These are phyloP conservation scores for Platyscapa corneri DNA, from an alignment of 1,140 invertebrate genomes.

Conservation along the genomic window DNA sequence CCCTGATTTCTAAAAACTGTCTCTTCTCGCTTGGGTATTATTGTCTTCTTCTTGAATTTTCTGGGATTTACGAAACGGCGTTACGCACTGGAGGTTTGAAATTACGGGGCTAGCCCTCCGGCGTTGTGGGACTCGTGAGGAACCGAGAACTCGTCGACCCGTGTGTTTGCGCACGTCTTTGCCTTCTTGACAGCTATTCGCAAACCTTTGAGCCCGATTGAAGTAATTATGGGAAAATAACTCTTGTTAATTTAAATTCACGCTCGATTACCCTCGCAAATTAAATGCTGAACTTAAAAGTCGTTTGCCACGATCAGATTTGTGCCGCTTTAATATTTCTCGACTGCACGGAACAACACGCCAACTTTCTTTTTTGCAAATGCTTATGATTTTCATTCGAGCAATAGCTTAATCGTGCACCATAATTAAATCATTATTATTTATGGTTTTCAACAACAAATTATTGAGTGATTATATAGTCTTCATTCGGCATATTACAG, in stretches of 20 bases:
- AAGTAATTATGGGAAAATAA: conserved; percentile 16
- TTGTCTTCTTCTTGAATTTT: no score
- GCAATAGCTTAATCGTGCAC: not conserved
- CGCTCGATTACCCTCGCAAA: not conserved
- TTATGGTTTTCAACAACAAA: not conserved
- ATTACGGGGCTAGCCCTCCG: not conserved
- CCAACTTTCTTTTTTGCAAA: no score
- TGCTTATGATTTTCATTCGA: not conserved
- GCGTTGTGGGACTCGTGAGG: no score
- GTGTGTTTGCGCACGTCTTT: not conserved
- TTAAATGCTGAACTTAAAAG: not conserved
- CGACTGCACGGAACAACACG: no score
- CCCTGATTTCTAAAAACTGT: no score
- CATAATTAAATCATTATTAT: not conserved
- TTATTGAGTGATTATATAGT: not conserved
- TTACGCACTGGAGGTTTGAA: not conserved
- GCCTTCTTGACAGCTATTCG: not conserved
- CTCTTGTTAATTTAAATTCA: conserved; percentile 8
- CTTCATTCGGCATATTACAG: no score
- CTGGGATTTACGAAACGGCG: not conserved
- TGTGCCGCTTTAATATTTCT: not conserved
- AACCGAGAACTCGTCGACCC: not conserved
- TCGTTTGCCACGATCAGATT: not conserved
- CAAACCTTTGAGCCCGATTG: not conserved
- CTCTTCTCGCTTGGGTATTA: no score